A percentile compares a stretch with the other conserved stretches of the same genome.
Conservation (phyloP, 2,888 invertebrate species). For the Cancer borealis region DNA sequence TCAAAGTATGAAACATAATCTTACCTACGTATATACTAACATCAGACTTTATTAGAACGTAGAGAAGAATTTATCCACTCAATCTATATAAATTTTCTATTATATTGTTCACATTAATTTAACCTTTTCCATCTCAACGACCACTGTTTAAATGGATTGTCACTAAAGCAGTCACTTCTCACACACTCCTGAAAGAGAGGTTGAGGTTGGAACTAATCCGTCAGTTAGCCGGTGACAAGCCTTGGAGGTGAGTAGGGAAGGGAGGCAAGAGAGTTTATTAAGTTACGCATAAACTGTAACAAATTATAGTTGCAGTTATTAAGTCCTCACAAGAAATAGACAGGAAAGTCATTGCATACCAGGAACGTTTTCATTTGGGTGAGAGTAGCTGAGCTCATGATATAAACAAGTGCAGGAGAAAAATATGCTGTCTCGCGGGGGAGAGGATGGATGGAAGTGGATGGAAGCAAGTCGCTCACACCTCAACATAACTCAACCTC, state of each 20-base stretch:
- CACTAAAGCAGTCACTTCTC: background rate
- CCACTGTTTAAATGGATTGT: background rate
- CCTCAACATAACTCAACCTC: slow-evolving; percentile 13
- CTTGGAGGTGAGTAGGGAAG: background rate
- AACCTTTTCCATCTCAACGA: background rate
- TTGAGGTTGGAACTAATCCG: background rate
- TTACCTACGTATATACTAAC: too few species aligned
- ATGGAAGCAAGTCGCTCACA: background rate
- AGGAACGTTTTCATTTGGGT: background rate
- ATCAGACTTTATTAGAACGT: too few species aligned
- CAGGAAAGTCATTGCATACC: background rate
- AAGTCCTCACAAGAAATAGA: background rate
- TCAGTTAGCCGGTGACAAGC: background rate
- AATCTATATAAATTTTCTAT: too few species aligned
- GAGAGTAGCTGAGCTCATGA: background rate
- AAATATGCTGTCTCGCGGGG: background rate
- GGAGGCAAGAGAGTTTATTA: background rate
- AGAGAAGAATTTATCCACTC: too few species aligned
- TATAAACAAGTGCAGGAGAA: background rate
- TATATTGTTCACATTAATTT: too few species aligned
- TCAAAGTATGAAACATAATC: too few species aligned
- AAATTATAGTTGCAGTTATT: background rate
- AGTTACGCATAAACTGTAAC: background rate
- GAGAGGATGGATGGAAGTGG: too few species aligned
- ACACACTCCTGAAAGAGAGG: background rate